Evolutionary conservation across 2,888 invertebrate genomes (phyloP), one percentile per base, ranked within the genome.

Genomic region (Drosophila yooni): DNA sequence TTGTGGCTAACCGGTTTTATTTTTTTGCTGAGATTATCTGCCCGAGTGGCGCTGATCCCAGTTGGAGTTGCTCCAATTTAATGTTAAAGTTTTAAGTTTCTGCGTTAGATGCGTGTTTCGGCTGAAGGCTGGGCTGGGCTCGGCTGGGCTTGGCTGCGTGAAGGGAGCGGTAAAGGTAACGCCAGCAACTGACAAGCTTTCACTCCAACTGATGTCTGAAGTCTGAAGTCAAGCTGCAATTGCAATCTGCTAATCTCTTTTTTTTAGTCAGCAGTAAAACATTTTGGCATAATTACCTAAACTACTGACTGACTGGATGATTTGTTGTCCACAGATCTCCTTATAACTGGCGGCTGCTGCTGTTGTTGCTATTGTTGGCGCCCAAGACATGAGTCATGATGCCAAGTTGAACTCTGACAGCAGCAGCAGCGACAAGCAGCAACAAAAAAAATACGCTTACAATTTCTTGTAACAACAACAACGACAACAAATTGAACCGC

Each of bases 11-110:
- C 68, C 11, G 27, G 69, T 68, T 69, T 31, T 10, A 11, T 25
- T 3, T 27, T 21, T 27, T n/a, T 27, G 3, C 4, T 46, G n/a
- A 36, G 70, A 46, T 66, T 66, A 66, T 46, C 66, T 46, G 15
- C 34, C 13, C 65, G 40, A 36, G n/a, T 46, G n/a, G 54, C 15
- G 68, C 11, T 27, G 68, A 27, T 54, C 25, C 57, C 60, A 43
- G 50, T 60, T 63, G 36, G 57, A 57, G 60, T 27, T 76, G 77
- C 67, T 76, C 78, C 78, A 77, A 67, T 77, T 76, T 57, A 76
- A 57, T 60, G 62, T 50, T 33, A 3, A 53, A 34, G 15, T 56
- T 38, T 38, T 1, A 40, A 58, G 52, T 43, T 61, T 60, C 34
- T 15, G 69, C 38, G 21, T 74, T 75, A 67, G 76, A 67, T 76